A percentile compares a stretch with the other conserved stretches of the same genome.
These are phyloP conservation scores for Synergus laeviventris DNA, from an alignment of 2,888 invertebrate genomes.

Conservation along the genomic window DNA sequence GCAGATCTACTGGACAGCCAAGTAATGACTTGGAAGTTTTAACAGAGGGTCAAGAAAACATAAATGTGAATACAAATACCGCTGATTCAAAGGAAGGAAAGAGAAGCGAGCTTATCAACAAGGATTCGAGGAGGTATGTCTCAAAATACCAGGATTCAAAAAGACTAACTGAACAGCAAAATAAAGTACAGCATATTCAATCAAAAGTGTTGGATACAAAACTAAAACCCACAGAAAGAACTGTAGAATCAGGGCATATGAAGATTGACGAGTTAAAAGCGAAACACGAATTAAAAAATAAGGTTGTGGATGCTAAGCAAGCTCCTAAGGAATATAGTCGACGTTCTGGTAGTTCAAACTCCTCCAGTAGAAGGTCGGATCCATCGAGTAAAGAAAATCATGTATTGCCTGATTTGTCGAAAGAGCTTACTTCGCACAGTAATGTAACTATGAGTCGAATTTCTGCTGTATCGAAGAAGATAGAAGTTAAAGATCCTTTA, in stretches of 20 bases:
- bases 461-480: conserved; percentile 51
- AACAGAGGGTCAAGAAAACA: conserved; percentile 11
- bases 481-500: conserved; percentile 62
- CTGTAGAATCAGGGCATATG: conserved; percentile 52
- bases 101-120: conserved; percentile 38
- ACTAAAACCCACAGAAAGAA: conserved; percentile 48
- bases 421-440: conserved; percentile 51
- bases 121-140: background rate
- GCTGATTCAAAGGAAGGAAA: conserved; percentile 40
- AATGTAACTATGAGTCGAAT: conserved; percentile 53
- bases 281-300: conserved; percentile 49
- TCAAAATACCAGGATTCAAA: conserved; percentile 36
- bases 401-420: conserved; percentile 61
- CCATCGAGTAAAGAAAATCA: conserved; percentile 68
- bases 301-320: conserved; percentile 49
- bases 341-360: conserved; percentile 55
- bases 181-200: conserved; percentile 46
- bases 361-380: conserved; percentile 59
- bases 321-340: conserved; percentile 45
- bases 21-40: conserved; percentile 40
- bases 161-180: conserved; percentile 49
- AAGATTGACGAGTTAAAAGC: conserved; percentile 49
- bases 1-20: conserved; percentile 55
- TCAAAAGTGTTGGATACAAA: conserved; percentile 48
- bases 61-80: conserved; percentile 34